These are phyloP conservation scores for Carollia perspicillata DNA, from an alignment of 2,113 vertebrate species.

Conservation along the genomic window DNA sequence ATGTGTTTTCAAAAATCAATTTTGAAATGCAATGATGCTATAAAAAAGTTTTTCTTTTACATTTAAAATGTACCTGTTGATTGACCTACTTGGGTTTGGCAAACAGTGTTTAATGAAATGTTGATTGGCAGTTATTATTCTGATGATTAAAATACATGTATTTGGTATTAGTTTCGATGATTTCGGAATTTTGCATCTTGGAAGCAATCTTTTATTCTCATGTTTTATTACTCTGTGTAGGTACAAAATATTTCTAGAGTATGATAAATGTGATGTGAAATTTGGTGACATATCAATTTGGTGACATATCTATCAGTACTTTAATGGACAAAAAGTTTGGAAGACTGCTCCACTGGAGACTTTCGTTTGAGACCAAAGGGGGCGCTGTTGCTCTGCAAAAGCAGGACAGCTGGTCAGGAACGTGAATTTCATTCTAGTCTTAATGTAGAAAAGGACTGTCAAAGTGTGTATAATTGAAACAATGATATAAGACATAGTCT, in stretches of 20 bases:
- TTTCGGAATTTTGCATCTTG: neutral
- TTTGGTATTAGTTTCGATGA: slow-evolving; percentile 33
- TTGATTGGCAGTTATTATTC: neutral
- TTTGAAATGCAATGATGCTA: neutral
- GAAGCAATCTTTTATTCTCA: neutral
- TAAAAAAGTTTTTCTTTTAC: neutral
- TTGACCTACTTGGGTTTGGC: neutral
- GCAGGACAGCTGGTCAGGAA: neutral
- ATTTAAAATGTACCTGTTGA: neutral
- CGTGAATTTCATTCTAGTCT: slow-evolving; percentile 54
- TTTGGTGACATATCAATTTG: neutral
- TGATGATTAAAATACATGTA: neutral
- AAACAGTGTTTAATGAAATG: neutral
- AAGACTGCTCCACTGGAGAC: slow-evolving; percentile 18
- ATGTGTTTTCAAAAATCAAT: neutral
- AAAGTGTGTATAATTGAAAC: slow-evolving; percentile 64
- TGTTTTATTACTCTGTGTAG: neutral
- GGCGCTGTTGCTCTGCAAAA: slow-evolving; percentile 83
- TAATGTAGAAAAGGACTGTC: slow-evolving; percentile 68
- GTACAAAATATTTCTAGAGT: neutral
- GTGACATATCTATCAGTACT: neutral
- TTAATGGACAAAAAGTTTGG: neutral
- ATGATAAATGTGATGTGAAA: neutral
- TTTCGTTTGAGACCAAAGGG: slow-evolving; percentile 79
- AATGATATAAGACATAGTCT: slow-evolving; percentile 54